Conservation (phyloP, 2,888 invertebrate species). For the Argyresthia goedartella region DNA sequence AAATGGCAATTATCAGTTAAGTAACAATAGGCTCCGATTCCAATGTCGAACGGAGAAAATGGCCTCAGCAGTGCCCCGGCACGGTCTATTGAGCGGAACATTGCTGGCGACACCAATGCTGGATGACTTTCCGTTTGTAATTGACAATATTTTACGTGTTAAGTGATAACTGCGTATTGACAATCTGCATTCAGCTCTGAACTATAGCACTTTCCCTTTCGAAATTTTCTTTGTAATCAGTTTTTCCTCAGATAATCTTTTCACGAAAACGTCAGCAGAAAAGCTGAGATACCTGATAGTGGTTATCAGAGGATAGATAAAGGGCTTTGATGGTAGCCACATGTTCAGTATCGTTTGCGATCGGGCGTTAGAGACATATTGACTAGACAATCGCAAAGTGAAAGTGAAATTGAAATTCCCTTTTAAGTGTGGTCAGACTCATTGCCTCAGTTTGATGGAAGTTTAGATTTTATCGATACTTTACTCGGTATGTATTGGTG, state of each 20-base stretch:
- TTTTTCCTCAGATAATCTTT: not conserved
- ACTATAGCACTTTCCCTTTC: too few relatives aligned
- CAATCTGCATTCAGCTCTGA: too few relatives aligned
- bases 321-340: not conserved
- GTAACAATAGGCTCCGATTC: slow-evolving; percentile 22
- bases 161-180: too few relatives aligned
- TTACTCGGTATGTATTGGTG: not conserved
- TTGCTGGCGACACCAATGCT: slow-evolving; percentile 48
- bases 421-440: not conserved
- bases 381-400: not conserved
- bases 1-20: slow-evolving; percentile 40
- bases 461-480: not conserved
- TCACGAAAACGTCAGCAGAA: not conserved
- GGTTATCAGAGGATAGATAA: not conserved
- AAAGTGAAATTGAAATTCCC: not conserved
- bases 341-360: not conserved
- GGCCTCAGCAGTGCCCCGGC: not conserved
- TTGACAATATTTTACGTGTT: not conserved
- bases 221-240: too few relatives aligned
- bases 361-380: not conserved
- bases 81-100: slow-evolving; percentile 40
- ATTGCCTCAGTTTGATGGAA: not conserved
- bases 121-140: slow-evolving; percentile 30
- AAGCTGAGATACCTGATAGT: not conserved
- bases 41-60: slow-evolving; percentile 55